A percentile compares a stretch with the other conserved stretches of the same genome.
Conservation (phyloP, 2,888 invertebrate genomes). For the Cotesia congregata region DNA sequence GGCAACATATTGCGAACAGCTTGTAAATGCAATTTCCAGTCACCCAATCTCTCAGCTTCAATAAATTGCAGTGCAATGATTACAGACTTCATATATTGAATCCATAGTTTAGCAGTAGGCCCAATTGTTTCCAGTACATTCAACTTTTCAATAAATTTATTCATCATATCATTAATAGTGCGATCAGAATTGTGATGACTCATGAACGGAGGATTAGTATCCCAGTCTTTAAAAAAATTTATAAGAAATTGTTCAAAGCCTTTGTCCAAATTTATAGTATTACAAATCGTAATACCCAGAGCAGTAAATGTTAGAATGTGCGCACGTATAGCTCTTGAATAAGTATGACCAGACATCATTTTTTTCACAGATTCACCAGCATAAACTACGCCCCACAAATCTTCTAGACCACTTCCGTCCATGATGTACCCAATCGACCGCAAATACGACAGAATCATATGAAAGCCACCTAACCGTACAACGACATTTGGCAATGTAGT, state of each 20-base stretch:
- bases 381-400: conserved; percentile 40
- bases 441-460: conserved; percentile 43
- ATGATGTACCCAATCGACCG: conserved; percentile 45
- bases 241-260: conserved; percentile 21
- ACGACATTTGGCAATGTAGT: conserved; percentile 36
- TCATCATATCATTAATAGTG: conserved; percentile 26
- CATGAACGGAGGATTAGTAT: conserved; percentile 26
- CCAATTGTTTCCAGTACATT: conserved; percentile 30
- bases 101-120: conserved; percentile 44
- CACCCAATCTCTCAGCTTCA: conserved; percentile 50
- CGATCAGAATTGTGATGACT: conserved; percentile 36
- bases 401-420: conserved; percentile 45
- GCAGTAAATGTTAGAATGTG: conserved; percentile 44
- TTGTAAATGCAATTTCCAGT: conserved; percentile 47
- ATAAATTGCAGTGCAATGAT: conserved; percentile 46
- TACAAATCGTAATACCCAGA: conserved; percentile 34
- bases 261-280: conserved; percentile 24
- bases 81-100: conserved; percentile 45
- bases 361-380: conserved; percentile 39
- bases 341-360: conserved; percentile 41
- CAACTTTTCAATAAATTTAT: conserved; percentile 27
- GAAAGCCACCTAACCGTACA: conserved; percentile 45
- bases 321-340: conserved; percentile 35
- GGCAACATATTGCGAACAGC: conserved; percentile 48
- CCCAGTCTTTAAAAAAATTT: conserved; percentile 31